Conservation (phyloP, 2,113 vertebrate genomes). For the Alligator sinensis region DNA sequence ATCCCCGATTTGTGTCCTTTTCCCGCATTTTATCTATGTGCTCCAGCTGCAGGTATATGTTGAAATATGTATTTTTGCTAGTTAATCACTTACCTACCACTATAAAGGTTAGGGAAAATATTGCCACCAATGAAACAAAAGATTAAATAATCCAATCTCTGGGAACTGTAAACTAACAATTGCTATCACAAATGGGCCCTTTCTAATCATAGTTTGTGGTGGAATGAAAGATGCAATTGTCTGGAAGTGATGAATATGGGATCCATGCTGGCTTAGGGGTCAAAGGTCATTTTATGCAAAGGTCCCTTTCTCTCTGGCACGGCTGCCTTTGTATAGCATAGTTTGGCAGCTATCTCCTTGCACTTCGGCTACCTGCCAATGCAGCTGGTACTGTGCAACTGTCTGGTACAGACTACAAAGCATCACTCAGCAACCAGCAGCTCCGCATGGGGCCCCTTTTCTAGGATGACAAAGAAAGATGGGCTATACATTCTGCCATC, state of each 20-base stretch:
- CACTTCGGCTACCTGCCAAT: slow-evolving; percentile 90
- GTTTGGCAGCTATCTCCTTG: slow-evolving; percentile 88
- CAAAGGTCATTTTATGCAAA: slow-evolving; percentile 86
- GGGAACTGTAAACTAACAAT: slow-evolving; percentile 80
- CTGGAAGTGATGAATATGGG: slow-evolving; percentile 91
- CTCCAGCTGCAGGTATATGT: not conserved
- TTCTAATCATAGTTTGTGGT: slow-evolving; percentile 84
- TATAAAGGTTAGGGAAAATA: slow-evolving; percentile 75
- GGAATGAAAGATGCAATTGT: slow-evolving; percentile 95
- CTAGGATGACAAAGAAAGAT: slow-evolving; percentile 88
- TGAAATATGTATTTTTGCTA: slow-evolving; percentile 63
- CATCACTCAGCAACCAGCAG: slow-evolving; percentile 88
- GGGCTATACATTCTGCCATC: slow-evolving; percentile 82
- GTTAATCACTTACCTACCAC: slow-evolving; percentile 62
- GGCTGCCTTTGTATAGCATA: slow-evolving; percentile 85
- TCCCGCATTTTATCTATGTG: slow-evolving; percentile 6
- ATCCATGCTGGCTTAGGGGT: slow-evolving; percentile 88
- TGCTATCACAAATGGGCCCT: slow-evolving; percentile 72
- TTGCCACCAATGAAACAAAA: slow-evolving; percentile 75
- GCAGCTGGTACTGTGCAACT: slow-evolving; percentile 90
- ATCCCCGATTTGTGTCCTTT: not conserved
- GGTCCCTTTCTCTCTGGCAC: slow-evolving; percentile 88
- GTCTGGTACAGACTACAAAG: slow-evolving; percentile 88
- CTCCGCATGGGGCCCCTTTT: slow-evolving; percentile 85
- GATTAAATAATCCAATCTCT: slow-evolving; percentile 72